Evolutionary conservation across 1,140 invertebrate genomes (phyloP), one percentile per base, ranked within the genome.

Genomic region (Drosophila teissieri): DNA sequence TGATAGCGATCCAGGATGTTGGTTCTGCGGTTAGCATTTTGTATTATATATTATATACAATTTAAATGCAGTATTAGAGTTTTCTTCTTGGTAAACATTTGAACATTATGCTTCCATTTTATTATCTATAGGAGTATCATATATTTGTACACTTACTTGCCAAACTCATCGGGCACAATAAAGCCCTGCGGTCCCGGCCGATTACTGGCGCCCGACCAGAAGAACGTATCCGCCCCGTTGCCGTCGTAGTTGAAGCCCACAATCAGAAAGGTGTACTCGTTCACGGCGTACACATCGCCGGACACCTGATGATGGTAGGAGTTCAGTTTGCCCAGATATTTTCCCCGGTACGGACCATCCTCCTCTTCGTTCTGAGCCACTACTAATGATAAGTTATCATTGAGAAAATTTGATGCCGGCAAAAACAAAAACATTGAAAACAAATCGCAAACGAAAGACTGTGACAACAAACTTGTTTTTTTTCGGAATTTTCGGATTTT

Each of bases 221-320:
- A 98, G 92, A 97, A 98, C 5, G 97, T 96, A 90, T 98, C 97
- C 24, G 95, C 95, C 8, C 97, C 97, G 54, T 97, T 96, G 17
- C 98, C 98, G 93, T 98, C 97, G 79, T 98, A 98, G 91, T 95
- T 97, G 80, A 98, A 98, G 36, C 95, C 94, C 14, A 95, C 95
- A 44, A 98, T 93, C 1, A 98, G 92, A 27, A 98, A 93, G 0
- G 97, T 98, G 84, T 94, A 96, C 61, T 97, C 95, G 92, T 98
- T 96, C 0, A 98, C 97, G 7, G 97, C 97, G 93, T 97, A 98
- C 11, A 98, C 95, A 74, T 97, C 96, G 12, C 97, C 97, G 10
- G 95, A 94, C 0, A 98, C 97, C 92, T 94, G 94, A 73, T 98
- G 97, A 92, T 98, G 97, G 92, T 98, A 98, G 0, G 97, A 96